Conservation (phyloP, 1,140 invertebrate genomes). For the Trinorchestia longiramus region DNA sequence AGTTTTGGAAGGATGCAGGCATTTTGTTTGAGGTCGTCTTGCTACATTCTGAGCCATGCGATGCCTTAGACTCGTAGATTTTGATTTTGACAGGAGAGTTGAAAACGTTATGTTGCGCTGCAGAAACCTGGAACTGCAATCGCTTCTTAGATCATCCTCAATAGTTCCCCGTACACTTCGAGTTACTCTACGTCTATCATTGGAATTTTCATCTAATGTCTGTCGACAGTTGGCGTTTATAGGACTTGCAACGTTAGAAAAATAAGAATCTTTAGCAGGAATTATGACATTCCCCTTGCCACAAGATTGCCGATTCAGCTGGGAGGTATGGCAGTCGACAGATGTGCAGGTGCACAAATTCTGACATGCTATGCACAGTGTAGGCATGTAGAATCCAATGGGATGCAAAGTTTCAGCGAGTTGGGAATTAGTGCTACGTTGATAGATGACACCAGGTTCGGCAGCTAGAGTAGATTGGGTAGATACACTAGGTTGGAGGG, state of each 20-base stretch:
- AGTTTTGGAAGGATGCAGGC: neutral
- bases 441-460: neutral
- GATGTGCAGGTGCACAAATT: neutral
- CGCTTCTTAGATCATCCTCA: neutral
- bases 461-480: neutral
- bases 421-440: neutral
- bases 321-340: neutral
- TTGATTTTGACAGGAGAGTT: conserved; percentile 8
- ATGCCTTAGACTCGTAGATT: conserved; percentile 6
- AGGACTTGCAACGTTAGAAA: neutral
- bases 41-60: neutral
- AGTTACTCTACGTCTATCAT: neutral
- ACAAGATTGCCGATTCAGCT: neutral
- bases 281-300: neutral
- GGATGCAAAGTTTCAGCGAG: neutral
- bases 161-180: neutral
- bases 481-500: neutral
- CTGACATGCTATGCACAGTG: neutral
- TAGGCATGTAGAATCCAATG: neutral
- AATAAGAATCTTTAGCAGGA: neutral
- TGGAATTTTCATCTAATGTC: neutral
- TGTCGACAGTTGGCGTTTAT: neutral
- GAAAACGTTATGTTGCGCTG: neutral
- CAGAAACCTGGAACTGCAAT: neutral
- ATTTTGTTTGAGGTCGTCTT: neutral